Base-by-base conservation (phyloP, 64 coral and sea anemone species). In the Pocillopora verrucosa region DNA sequence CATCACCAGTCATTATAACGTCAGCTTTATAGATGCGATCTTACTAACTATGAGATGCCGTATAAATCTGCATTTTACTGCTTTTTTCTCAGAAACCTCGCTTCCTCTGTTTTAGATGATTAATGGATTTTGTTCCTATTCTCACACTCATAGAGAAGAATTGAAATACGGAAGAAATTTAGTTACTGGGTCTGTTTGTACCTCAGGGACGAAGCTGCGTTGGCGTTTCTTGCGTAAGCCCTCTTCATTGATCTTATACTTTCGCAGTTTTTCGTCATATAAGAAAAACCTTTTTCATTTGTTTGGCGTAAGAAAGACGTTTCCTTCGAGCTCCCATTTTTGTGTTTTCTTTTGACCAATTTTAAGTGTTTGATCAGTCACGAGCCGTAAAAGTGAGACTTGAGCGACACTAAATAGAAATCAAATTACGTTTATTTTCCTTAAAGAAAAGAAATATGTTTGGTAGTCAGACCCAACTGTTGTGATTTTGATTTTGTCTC, bases 221-320 rank as follows among this genome's bases (percentile, higher is more conserved):
- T 67, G 80, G 80, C 80, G 80, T 84, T 78, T 20, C 20, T 70
- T 77, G 75, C 19, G 16, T 56, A 77, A 56, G 37, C 36, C 10
- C 56, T 9, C 41, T 77, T 20, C 56, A 57, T 84, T 85, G 61
- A 84, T 36, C 37, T 84, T 84, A 60, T 82, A 63, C 79, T 65
- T 84, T 84, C 22, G 68, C 15, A 84, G 37, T 14, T 72, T 41
- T 84, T 57, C 22, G 26, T 5, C 1, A 56, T 13, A 14, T 10
- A 77, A 77, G 41, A 38, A 22, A 51, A 6, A 15, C 57, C 62
- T 41, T 65, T 85, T 35, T 58, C 22, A 72, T 4, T 72, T 72
- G 61, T 25, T 68, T 30, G 36, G 72, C 63, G 13, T 58, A 85
- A 72, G 9, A 17, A 72, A 85, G 64, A 26, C 36, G 37, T 68